Evolutionary conservation across 2,888 invertebrate genomes (phyloP).

Genomic region (Caenorhabditis sp.): DNA sequence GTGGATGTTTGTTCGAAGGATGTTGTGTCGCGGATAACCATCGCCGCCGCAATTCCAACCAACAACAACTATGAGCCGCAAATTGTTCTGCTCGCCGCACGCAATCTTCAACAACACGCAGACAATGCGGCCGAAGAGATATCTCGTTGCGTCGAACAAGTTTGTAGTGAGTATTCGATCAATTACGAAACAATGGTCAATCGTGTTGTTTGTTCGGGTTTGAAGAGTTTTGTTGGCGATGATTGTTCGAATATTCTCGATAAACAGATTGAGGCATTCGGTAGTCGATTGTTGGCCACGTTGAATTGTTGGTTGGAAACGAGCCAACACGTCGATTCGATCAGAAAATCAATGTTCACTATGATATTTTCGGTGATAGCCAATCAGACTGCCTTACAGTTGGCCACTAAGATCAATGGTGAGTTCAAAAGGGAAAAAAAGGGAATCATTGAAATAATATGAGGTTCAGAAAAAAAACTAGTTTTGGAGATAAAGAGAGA

Average conservation of each 20-base stretch:
- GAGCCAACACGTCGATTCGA: constrained; percentile 15
- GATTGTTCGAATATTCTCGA: constrained; percentile 4
- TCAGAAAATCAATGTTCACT: constrained; percentile 33
- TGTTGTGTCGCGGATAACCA: constrained; percentile 15
- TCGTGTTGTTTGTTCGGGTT: constrained; percentile 34
- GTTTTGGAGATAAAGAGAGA: too few species aligned
- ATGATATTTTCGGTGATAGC: constrained; percentile 49
- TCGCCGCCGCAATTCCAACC: constrained; percentile 35
- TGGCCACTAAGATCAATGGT: constrained; percentile 18
- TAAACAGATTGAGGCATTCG: constrained; percentile 28
- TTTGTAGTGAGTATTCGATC: constrained; percentile 24
- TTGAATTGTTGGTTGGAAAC: constrained; percentile 21
- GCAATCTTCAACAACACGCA: constrained; percentile 3
- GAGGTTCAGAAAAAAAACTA: too few species aligned
- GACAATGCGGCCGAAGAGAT: constrained; percentile 28
- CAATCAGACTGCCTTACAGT: constrained; percentile 17
- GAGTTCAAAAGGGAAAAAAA: neutral
- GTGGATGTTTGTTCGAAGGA: constrained; percentile 20
- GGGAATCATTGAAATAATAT: too few species aligned
- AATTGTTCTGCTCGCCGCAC: constrained; percentile 26
- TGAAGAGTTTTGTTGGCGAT: constrained; percentile 10
- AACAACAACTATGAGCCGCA: constrained; percentile 40
- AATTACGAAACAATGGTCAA: constrained; percentile 14
- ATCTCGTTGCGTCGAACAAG: constrained; percentile 9
- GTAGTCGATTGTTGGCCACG: constrained; percentile 4